Conservation (phyloP, 1,140 invertebrate species). For the Cotesia glomerata region DNA sequence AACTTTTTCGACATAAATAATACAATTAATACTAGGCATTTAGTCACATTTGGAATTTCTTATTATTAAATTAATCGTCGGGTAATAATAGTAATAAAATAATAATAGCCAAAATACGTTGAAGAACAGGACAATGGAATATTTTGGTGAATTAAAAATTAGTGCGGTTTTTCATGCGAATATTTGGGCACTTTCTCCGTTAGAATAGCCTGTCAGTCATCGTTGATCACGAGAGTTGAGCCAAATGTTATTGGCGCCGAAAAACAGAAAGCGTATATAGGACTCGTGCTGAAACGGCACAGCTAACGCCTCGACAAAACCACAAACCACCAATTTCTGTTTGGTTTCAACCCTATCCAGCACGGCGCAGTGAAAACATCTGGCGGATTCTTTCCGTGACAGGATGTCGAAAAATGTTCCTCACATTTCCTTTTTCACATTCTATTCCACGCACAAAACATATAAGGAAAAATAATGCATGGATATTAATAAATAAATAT, state of each 20-base stretch:
- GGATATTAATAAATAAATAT: constrained; percentile 15
- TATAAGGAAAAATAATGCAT: constrained; percentile 11
- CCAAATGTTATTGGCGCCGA: no score
- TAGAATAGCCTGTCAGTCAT: no score
- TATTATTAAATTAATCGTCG: no score
- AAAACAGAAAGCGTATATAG: no score
- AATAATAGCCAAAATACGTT: no score
- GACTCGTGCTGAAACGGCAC: background rate
- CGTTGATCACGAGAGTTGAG: no score
- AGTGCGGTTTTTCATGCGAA: no score
- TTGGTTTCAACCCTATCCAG: constrained; percentile 12
- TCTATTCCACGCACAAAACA: background rate
- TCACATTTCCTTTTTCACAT: constrained; percentile 19
- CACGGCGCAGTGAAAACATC: constrained; percentile 8
- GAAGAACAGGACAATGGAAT: no score
- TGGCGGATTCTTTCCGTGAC: constrained; percentile 31
- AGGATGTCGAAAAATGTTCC: constrained; percentile 28
- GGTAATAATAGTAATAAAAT: no score
- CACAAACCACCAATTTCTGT: constrained; percentile 27
- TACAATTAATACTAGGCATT: background rate
- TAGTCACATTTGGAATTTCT: no score
- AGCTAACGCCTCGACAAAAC: constrained; percentile 28
- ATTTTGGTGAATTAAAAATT: no score
- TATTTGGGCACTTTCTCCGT: no score
- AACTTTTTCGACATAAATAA: background rate